Base-by-base conservation (phyloP, 2,888 invertebrate species). In the Drosophila rubida region DNA sequence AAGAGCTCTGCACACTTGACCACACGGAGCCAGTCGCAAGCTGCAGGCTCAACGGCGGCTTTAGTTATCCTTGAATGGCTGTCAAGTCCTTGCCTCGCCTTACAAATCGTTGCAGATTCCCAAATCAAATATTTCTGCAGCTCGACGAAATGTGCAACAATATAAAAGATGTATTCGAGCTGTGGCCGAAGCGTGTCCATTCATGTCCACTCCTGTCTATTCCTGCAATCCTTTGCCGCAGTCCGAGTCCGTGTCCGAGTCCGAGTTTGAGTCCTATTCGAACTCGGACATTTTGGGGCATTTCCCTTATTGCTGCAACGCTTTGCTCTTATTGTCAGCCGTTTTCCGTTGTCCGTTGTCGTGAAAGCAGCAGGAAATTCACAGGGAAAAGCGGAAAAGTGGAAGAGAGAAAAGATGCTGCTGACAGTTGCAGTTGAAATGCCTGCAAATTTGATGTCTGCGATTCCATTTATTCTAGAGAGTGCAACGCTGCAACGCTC, bases 51-150 rank as follows among this genome's bases (percentile, higher is more conserved):
- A 44, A 66, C 64, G 22, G 65, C 63, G 77, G 60, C 55, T 45
- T 45, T 16, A 39, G 45, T 30, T 45, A 55, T 55, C 58, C 72
- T 66, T 55, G 74, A 67, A 85, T 30, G 42, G 42, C 75, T 72
- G 87, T 83, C 87, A 58, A 85, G 66, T 58, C 57, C 57, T 37
- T 46, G 58, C 23, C 19, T 19, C 59, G 59, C 62, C 39, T 69
- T 73, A 78, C 81, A 72, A 80, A 78, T 73, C 63, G 69, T 61
- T 66, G 54, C 68, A 74, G 65, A 73, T 78, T 78, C 62, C 61
- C 66, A 64, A 46, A 59, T 65, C 86, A 74, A 87, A 78, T 59
- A 58, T 84, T 42, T 30, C 23, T 51, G 46, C 23, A 51, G 42
- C 32, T 13, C 7, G 11, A 16, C 16, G 8, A 60, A 54, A 45